phyloP scores from a whole-genome alignment of 2,113 vertebrate genomes.

The Xenopus borealis region DNA sequence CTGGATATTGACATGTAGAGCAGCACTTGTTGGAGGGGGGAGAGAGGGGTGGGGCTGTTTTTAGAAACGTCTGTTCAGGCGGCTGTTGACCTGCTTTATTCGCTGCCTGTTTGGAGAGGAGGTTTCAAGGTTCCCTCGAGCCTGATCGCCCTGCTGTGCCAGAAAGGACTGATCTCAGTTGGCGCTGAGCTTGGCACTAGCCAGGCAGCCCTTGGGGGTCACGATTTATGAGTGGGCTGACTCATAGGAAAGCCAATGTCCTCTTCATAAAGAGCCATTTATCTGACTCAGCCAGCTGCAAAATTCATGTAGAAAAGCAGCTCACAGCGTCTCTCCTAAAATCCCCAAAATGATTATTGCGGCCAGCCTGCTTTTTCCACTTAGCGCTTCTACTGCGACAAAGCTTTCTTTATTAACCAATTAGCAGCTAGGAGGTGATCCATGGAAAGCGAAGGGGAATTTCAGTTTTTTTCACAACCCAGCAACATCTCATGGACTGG shows the following conservation, averaged over 20 bases:
- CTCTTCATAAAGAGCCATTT: not conserved
- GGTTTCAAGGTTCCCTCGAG: conserved; percentile 29
- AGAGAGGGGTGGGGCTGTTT: conserved; percentile 37
- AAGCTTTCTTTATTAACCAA: not conserved
- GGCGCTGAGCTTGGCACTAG: not conserved
- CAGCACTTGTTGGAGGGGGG: conserved; percentile 35
- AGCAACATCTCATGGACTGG: no score
- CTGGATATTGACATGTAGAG: conserved; percentile 44
- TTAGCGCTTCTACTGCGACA: not conserved
- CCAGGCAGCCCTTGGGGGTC: not conserved
- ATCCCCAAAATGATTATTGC: not conserved
- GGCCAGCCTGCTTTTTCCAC: not conserved
- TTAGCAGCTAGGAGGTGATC: not conserved
- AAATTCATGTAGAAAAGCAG: not conserved
- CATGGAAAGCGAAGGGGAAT: no score
- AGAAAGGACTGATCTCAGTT: conserved; percentile 21
- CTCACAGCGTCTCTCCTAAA: no score
- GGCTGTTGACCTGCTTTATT: conserved; percentile 45
- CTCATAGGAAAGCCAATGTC: not conserved
- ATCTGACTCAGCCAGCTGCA: not conserved
- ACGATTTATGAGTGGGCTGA: not conserved
- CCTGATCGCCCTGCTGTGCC: not conserved
- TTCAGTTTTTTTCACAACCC: no score
- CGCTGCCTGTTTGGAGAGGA: conserved; percentile 25
- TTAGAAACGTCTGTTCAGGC: conserved; percentile 42